Base-by-base conservation (phyloP, 2,113 vertebrate genomes). In the Crocuta crocuta region DNA sequence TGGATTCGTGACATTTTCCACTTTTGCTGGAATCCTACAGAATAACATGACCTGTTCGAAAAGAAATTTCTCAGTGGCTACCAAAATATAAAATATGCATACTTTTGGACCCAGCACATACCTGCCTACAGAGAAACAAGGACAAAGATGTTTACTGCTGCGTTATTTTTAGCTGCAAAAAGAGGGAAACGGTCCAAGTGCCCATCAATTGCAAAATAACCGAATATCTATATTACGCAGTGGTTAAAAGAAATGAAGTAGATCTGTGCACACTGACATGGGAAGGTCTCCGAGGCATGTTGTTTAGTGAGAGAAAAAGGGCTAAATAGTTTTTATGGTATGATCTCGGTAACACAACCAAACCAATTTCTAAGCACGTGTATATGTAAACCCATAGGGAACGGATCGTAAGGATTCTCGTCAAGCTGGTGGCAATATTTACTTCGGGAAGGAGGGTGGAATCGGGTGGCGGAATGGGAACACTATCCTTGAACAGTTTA, bases 161-260 rank as follows among this genome's bases (percentile, higher is more conserved):
- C 13, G 17, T 45, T 66, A 84, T 48, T 89, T 94, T 96, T 87
- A 87, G 39, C 82, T 78, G 21, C 43, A 89, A 88, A 94, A 83
- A 45, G 23, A 45, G 39, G 35, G 23, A 68, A 88, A 61, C 9
- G 55, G 85, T 45, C 10, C 50, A 94, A 95, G 55, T 89, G 21
- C 31, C 89, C 24, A 81, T 68, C 19, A 55, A 15, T 78, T 88
- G 48, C 94, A 78, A 95, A 95, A 83, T 70, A 95, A 89, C 26
- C 10, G 45, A 82, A 2, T 39, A 70, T 82, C 71, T 89, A 9
- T 89, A 79, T 87, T 26, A 70, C 24, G 12, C 48, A 83, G 3
- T 90, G 58, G 9, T 95, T 95, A 93, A 66, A 96, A 98, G 31
- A 90, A 96, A 94, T 84, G 50, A 88, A 81, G 23, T 66, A 33